phyloP scores from a whole-genome alignment of 2,797 vertebrate genomes.

The Siniperca obscura region DNA sequence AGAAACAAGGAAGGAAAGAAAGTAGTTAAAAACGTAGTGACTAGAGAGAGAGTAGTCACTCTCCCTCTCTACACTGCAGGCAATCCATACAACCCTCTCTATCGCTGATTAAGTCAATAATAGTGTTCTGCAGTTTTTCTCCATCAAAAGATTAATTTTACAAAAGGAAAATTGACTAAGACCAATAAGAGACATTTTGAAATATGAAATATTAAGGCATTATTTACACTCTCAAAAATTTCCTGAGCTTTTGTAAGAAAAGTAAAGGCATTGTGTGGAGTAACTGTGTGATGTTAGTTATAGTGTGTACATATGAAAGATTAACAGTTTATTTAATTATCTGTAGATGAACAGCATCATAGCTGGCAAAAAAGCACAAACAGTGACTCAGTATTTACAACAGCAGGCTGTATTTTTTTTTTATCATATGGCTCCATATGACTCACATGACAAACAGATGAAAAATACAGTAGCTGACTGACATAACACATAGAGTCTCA shows the following conservation, averaged over 20 bases:
- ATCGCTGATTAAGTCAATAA: neutral
- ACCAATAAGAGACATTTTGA: no score
- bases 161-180: no score
- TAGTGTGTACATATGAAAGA: neutral
- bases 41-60: neutral
- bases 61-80: neutral
- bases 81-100: neutral
- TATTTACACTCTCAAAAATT: neutral
- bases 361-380: neutral
- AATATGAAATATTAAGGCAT: neutral
- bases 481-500: neutral
- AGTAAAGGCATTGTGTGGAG: neutral
- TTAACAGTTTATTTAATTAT: neutral
- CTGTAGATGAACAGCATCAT: neutral
- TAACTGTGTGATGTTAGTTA: neutral
- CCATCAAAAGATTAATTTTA: no score
- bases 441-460: conserved; percentile 5
- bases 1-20: neutral
- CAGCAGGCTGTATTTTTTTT: neutral
- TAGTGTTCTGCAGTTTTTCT: neutral
- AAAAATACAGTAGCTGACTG: conserved; percentile 5
- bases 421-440: neutral
- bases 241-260: neutral
- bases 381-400: conserved; percentile 1
- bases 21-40: neutral